Percentiles rank a stretch among this genome's conserved stretches.
These are phyloP conservation scores for Speoplatyrhinus poulsoni DNA, from an alignment of 2,113 vertebrate genomes.

Conservation along the genomic window DNA sequence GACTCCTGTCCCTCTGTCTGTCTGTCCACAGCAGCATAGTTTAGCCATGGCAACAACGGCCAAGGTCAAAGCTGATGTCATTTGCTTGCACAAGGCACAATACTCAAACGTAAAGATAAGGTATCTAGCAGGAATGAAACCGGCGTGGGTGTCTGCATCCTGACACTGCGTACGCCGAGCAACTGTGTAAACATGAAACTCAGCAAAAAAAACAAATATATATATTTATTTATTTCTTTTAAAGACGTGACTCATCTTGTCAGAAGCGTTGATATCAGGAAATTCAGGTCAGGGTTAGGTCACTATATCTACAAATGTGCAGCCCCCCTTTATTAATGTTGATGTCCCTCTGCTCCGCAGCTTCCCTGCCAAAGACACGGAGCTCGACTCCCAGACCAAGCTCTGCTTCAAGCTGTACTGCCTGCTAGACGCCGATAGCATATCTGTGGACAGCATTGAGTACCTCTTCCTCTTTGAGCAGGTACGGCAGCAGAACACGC, in stretches of 20 bases:
- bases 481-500: slow-evolving; percentile 69
- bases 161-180: neutral
- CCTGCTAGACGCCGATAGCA: slow-evolving; percentile 84
- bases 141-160: slow-evolving; percentile 27
- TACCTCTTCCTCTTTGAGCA: slow-evolving; percentile 92
- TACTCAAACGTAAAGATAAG: slow-evolving; percentile 35
- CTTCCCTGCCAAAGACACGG: slow-evolving; percentile 76
- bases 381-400: slow-evolving; percentile 76
- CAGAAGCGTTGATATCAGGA: slow-evolving; percentile 5
- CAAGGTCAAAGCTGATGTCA: slow-evolving; percentile 62
- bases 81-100: slow-evolving; percentile 43
- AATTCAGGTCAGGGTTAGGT: slow-evolving; percentile 25
- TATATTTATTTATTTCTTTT: too few relatives aligned
- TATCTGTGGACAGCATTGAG: slow-evolving; percentile 87
- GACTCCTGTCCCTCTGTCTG: slow-evolving; percentile 31
- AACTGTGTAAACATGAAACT: slow-evolving; percentile 43
- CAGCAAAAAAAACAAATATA: neutral
- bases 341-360: slow-evolving; percentile 55
- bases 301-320: neutral
- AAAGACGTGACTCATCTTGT: neutral
- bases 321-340: slow-evolving; percentile 15
- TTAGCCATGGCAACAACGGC: slow-evolving; percentile 1
- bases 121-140: slow-evolving; percentile 44
- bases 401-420: slow-evolving; percentile 93
- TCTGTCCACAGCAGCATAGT: slow-evolving; percentile 22